Percentiles rank a stretch among this genome's conserved stretches.
phyloP scores from a whole-genome alignment of 1,140 invertebrate genomes.

The Andrena cerasifolii region DNA sequence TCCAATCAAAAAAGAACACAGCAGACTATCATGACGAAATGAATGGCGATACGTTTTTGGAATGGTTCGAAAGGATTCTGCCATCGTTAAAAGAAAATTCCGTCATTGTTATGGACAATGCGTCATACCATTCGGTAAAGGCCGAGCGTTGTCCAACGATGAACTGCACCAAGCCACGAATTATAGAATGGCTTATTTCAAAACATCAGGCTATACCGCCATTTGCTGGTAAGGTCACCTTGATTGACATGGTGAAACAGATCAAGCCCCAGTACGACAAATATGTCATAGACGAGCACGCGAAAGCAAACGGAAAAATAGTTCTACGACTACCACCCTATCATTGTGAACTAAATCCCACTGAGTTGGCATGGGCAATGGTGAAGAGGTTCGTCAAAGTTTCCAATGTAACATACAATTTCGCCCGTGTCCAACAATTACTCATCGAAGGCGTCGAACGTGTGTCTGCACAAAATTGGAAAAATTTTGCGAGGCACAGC shows the following conservation, averaged over 20 bases:
- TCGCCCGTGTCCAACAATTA: neutral
- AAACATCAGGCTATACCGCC: too few relatives aligned
- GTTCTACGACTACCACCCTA: neutral
- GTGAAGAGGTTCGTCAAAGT: neutral
- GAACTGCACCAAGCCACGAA: too few relatives aligned
- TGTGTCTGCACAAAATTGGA: too few relatives aligned
- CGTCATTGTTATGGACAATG: too few relatives aligned
- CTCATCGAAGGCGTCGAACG: neutral
- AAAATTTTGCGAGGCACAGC: too few relatives aligned
- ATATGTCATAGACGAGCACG: neutral
- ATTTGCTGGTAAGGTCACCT: neutral
- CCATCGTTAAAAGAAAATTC: too few relatives aligned
- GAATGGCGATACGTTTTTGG: slow-evolving; percentile 16
- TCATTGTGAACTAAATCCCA: slow-evolving; percentile 1
- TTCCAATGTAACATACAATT: neutral
- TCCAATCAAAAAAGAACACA: slow-evolving; percentile 5
- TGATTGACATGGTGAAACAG: neutral
- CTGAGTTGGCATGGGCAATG: neutral
- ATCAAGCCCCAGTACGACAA: neutral
- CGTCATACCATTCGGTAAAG: too few relatives aligned
- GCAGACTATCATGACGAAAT: slow-evolving; percentile 8
- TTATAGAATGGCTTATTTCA: too few relatives aligned
- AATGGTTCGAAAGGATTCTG: slow-evolving; percentile 12
- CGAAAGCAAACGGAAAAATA: neutral
- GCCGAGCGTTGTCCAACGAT: too few relatives aligned